phyloP scores from a whole-genome alignment of 2,113 vertebrate genomes.

The Canis aureus region DNA sequence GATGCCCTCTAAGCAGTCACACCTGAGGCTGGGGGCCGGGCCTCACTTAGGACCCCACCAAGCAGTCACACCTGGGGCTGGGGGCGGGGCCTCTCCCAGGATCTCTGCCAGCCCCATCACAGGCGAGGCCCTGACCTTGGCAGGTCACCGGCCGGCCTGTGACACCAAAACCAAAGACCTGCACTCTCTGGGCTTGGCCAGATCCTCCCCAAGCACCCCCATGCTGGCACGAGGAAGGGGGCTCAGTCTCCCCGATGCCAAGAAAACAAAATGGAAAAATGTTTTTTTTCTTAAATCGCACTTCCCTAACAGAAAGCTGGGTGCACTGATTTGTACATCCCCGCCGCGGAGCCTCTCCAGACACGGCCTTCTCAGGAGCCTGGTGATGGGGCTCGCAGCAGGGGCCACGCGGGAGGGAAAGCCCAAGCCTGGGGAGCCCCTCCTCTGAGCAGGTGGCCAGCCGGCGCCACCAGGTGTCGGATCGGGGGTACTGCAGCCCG shows the following conservation, averaged over 20 bases:
- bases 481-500: neutral
- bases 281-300: rapidly evolving
- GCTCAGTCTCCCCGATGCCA: neutral
- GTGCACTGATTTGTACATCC: rapidly evolving
- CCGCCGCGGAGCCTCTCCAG: rapidly evolving
- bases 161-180: neutral
- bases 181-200: neutral
- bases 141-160: neutral
- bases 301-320: neutral
- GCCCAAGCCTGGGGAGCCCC: neutral
- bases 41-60: neutral
- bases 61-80: too few relatives aligned
- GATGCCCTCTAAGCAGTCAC: neutral
- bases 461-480: slow-evolving; percentile 25
- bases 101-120: neutral
- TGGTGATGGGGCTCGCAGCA: rapidly evolving
- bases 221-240: too few relatives aligned
- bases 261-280: neutral
- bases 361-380: neutral
- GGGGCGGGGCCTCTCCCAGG: neutral
- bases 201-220: rapidly evolving
- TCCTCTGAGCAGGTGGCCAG: neutral
- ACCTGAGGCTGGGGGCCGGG: neutral
- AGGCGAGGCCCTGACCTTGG: too few relatives aligned
- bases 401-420: too few relatives aligned